Evolutionary conservation across 2,113 vertebrate species (phyloP), one percentile per base, ranked within the genome.

Genomic region (Campylomormyrus tamandua): DNA sequence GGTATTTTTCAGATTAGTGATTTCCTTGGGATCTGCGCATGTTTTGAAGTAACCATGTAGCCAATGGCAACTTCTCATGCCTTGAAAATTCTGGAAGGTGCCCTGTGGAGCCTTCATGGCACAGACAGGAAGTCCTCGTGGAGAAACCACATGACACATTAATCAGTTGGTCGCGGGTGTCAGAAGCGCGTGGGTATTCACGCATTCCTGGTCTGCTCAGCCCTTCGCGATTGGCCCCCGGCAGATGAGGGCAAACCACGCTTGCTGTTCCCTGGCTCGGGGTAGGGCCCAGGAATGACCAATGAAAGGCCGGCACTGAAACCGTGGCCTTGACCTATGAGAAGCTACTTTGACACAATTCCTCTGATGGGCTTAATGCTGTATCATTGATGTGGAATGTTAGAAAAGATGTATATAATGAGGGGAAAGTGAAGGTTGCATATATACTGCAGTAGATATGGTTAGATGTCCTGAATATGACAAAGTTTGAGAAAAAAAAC

Each of bases 161-260:
- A 89, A 50, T 45, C 70, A 39, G 39, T 90, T 88, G 87, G 90
- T 87, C 87, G 7, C 80, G 52, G 91, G 86, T n/a, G 56, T n/a
- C 84, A 85, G 48, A 45, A 74, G 49, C 88, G 62, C 89, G 91
- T 90, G 90, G 86, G 91, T 86, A 91, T 90, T 62, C 6, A 17
- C 83, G 74, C 85, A 53, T 42, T 17, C 52, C 50, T 84, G 74
- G 62, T 27, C 13, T 24, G 87, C 91, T 87, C 19, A 87, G 85
- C 45, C 49, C 0, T 24, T 31, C n/a, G 21, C 3, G 21, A 50
- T 11, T 4, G 31, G 35, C 17, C 17, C 39, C 35, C 0, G 39
- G 39, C 31, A 45, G 15, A 83, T 21, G 77, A 80, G 17, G 77
- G 39, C 39, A 39, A 7, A 46, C n/a, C 35, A 27, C 0, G 1